A percentile compares a stretch with the other conserved stretches of the same genome.
These are phyloP conservation scores for Panthera leo DNA, from an alignment of 2,113 vertebrate genomes.

Conservation along the genomic window DNA sequence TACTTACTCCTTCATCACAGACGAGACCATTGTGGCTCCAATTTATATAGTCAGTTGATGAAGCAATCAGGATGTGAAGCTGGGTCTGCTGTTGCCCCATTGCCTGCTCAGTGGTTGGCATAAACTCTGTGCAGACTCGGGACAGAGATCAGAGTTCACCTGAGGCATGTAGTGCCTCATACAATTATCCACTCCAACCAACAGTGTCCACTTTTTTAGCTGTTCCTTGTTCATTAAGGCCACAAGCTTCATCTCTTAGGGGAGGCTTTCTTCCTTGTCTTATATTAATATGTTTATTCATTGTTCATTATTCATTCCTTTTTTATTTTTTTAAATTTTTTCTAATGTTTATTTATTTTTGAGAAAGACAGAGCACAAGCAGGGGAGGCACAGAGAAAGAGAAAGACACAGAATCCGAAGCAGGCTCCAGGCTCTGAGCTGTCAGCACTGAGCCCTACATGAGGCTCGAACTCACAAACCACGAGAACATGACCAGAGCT, in stretches of 20 bases:
- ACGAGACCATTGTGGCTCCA: not conserved
- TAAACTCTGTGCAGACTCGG: not conserved
- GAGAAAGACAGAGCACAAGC: no score
- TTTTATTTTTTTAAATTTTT: not conserved
- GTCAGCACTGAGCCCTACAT: no score
- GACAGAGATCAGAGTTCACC: not conserved
- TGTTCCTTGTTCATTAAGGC: not conserved
- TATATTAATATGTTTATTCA: not conserved
- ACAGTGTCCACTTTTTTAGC: not conserved
- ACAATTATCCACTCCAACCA: not conserved
- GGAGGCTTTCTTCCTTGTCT: not conserved
- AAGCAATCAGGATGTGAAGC: not conserved
- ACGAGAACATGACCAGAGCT: no score
- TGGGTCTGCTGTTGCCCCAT: not conserved
- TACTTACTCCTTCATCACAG: not conserved
- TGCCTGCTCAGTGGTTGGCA: not conserved
- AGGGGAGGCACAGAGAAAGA: no score
- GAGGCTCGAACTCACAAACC: no score
- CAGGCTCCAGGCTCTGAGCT: no score
- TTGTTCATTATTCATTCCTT: not conserved
- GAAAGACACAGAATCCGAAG: no score
- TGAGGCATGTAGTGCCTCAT: accelerated
- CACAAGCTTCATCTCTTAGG: not conserved
- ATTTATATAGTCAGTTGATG: not conserved
- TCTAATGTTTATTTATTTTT: no score